Conservation (phyloP, 2,797 vertebrate genomes). For the Antrozous pallidus region DNA sequence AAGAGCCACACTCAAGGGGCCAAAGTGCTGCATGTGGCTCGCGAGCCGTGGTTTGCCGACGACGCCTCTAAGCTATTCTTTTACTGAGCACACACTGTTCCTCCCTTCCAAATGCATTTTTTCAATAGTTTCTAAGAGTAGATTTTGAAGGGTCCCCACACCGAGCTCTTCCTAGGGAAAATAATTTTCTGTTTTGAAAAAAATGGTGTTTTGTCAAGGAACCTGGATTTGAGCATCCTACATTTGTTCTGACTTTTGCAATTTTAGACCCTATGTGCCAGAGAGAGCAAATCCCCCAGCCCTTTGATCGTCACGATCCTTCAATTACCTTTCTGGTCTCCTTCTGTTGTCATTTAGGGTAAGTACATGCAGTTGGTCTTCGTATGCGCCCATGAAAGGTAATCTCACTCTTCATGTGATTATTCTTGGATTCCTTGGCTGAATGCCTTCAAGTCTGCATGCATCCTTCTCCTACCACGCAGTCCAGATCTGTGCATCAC, state of each 20-base stretch:
- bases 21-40: too few species aligned
- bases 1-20: too few species aligned
- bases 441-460: background rate
- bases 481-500: background rate
- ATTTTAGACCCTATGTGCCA: slow-evolving; percentile 51
- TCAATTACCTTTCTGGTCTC: slow-evolving; percentile 54
- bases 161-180: slow-evolving; percentile 60
- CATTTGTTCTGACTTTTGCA: slow-evolving; percentile 61
- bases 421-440: slow-evolving; percentile 38
- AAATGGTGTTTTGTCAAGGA: slow-evolving; percentile 34
- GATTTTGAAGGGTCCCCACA: slow-evolving; percentile 1
- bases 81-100: background rate
- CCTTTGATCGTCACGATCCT: slow-evolving; percentile 65
- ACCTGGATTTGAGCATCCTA: slow-evolving; percentile 18
- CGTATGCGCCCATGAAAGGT: slow-evolving; percentile 47
- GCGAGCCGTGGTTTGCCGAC: too few species aligned
- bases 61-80: background rate
- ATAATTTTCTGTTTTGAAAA: background rate
- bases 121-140: background rate
- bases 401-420: slow-evolving; percentile 54
- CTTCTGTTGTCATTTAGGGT: slow-evolving; percentile 69
- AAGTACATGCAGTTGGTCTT: slow-evolving; percentile 60
- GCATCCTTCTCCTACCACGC: slow-evolving; percentile 17
- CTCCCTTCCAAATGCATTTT: background rate
- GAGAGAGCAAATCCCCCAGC: slow-evolving; percentile 47